Evolutionary conservation across 2,888 invertebrate genomes (phyloP).

Genomic region (Patella pellucida): DNA sequence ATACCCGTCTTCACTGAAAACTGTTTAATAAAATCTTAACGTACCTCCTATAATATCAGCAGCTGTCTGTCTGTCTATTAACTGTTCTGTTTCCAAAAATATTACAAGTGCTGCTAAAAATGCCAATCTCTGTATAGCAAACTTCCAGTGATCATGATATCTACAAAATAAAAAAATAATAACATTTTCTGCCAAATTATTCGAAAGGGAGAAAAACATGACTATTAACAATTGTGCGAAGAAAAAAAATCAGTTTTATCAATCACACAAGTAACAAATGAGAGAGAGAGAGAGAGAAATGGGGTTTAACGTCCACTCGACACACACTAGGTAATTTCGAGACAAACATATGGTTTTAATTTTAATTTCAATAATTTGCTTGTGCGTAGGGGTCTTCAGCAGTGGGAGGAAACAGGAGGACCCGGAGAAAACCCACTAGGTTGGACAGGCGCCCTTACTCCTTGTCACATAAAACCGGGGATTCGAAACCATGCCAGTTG

Average conservation of each 20-base stretch:
- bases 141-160: conserved; percentile 90
- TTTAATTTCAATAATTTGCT: no score
- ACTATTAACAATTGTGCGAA: neutral
- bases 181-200: conserved; percentile 5
- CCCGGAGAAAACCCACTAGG: no score
- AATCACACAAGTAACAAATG: neutral
- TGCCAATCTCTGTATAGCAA: conserved; percentile 83
- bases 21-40: conserved; percentile 10
- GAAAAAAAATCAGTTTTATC: neutral
- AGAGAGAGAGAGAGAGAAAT: no score
- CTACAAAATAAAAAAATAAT: conserved; percentile 68
- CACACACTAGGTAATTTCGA: no score
- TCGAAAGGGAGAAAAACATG: neutral
- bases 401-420: no score
- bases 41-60: conserved; percentile 84
- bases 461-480: no score
- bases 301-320: no score
- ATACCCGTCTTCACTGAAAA: no score
- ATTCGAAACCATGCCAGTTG: no score
- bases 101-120: conserved; percentile 84
- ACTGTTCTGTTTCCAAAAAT: conserved; percentile 84
- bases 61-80: conserved; percentile 82
- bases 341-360: no score
- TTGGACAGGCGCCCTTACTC: no score
- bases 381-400: no score